Conservation (phyloP, 2,888 invertebrate species). For the Tipula vernalis region DNA sequence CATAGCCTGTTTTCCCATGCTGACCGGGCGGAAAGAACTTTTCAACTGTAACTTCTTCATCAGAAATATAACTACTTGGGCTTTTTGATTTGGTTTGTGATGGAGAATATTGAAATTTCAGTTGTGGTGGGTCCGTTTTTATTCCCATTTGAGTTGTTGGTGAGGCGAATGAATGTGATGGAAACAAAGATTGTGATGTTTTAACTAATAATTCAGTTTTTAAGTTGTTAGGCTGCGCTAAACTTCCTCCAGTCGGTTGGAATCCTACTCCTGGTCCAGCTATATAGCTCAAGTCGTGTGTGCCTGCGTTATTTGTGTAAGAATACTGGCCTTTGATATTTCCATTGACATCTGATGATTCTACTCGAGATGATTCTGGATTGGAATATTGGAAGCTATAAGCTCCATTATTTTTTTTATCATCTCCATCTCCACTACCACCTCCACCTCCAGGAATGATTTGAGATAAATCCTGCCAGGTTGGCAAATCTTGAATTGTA, state of each 20-base stretch:
- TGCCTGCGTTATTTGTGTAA: conserved; percentile 51
- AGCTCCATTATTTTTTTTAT: background rate
- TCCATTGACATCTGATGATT: background rate
- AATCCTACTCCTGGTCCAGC: conserved; percentile 56
- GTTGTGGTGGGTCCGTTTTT: background rate
- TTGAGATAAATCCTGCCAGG: background rate
- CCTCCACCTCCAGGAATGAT: conserved; percentile 33
- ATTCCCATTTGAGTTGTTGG: background rate
- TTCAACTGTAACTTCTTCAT: background rate
- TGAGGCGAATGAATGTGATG: background rate
- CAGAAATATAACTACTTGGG: background rate
- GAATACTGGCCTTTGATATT: conserved; percentile 34
- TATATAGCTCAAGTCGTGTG: conserved; percentile 52
- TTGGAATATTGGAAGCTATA: background rate
- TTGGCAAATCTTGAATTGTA: background rate
- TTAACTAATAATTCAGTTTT: background rate
- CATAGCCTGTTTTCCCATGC: background rate
- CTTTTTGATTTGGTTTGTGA: background rate
- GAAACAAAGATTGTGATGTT: background rate
- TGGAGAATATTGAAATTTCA: background rate
- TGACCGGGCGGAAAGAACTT: background rate
- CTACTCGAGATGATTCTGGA: conserved; percentile 19
- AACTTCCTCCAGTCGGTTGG: conserved; percentile 22
- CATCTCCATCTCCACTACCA: conserved; percentile 37
- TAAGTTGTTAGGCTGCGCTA: conserved; percentile 20